phyloP scores from a whole-genome alignment of 2,888 invertebrate genomes.

The Ommatoiulus sabulosus region DNA sequence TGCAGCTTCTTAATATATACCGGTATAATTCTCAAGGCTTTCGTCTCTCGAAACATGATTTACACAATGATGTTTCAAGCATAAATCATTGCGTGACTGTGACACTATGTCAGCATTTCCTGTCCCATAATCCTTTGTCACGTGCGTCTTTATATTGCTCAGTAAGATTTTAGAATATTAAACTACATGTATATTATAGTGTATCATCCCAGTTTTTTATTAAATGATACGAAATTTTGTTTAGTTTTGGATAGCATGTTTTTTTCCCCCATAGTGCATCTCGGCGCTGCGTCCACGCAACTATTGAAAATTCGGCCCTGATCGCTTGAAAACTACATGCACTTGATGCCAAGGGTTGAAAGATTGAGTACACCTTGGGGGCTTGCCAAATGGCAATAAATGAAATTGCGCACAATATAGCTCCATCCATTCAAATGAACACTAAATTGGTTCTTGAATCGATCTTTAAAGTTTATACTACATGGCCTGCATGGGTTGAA shows the following conservation, averaged over 20 bases:
- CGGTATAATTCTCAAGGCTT: not conserved
- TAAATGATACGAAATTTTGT: no score
- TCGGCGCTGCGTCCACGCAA: not conserved
- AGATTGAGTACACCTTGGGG: not conserved
- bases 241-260: no score
- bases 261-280: not conserved
- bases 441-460: slow-evolving; percentile 7
- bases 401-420: slow-evolving; percentile 40
- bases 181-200: no score
- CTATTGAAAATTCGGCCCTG: not conserved
- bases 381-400: slow-evolving; percentile 40
- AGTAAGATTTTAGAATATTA: no score
- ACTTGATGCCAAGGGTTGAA: not conserved
- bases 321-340: not conserved
- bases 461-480: not conserved
- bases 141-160: no score
- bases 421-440: slow-evolving; percentile 28
- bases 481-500: not conserved
- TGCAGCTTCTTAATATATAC: no score
- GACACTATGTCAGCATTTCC: no score
- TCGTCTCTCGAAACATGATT: not conserved
- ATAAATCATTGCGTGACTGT: no score
- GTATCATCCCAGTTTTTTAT: no score
- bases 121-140: no score
- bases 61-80: no score